A percentile compares a stretch with the other conserved stretches of the same genome.
Conservation (phyloP, 2,888 invertebrate genomes). For the Leptinotarsa juncta region DNA sequence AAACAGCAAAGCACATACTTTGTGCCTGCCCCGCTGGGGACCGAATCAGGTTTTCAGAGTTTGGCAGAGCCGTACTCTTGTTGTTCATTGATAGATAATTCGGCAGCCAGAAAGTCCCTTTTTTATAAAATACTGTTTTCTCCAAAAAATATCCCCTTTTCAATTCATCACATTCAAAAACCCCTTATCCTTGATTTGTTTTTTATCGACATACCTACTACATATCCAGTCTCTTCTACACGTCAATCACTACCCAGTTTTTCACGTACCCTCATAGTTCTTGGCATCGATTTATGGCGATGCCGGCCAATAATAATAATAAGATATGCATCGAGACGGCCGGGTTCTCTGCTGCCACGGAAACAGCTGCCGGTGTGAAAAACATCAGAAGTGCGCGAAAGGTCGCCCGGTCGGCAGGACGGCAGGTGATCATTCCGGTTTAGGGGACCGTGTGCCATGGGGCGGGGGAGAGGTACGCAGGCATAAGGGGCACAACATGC, state of each 20-base stretch:
- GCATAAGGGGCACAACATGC: slow-evolving; percentile 20
- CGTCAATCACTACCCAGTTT: slow-evolving; percentile 16
- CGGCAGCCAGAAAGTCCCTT: no score
- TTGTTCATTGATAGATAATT: no score
- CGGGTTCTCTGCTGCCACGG: slow-evolving; percentile 21
- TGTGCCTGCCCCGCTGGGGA: no score
- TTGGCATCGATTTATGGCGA: neutral
- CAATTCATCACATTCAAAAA: no score
- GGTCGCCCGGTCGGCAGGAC: slow-evolving; percentile 33
- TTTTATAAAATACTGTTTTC: no score
- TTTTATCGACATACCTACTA: no score
- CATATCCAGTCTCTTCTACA: neutral
- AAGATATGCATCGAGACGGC: slow-evolving; percentile 9
- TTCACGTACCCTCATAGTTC: slow-evolving; percentile 7
- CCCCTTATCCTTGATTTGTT: no score
- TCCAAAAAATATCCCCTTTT: no score
- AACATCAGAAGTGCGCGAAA: slow-evolving; percentile 36
- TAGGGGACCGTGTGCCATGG: neutral
- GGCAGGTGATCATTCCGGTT: slow-evolving; percentile 43
- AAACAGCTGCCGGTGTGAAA: slow-evolving; percentile 38
- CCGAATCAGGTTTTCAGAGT: no score
- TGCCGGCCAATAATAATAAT: neutral
- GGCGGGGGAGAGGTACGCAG: slow-evolving; percentile 19
- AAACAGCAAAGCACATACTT: no score
- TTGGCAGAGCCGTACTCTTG: no score